Conservation (phyloP, 2,888 invertebrate genomes). For the Zhuqinia jingwanae region DNA sequence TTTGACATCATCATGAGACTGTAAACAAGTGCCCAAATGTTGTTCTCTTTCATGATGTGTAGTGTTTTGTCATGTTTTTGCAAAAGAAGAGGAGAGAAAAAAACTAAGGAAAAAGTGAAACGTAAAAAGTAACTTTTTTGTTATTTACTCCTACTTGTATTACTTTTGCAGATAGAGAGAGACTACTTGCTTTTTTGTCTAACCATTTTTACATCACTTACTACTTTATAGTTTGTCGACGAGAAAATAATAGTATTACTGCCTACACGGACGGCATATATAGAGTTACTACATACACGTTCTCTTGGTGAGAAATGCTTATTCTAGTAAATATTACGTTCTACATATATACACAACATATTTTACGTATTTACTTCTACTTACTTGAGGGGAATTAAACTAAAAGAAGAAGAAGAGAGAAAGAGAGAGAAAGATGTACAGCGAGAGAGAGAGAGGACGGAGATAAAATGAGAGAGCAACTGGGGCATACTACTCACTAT, state of each 20-base stretch:
- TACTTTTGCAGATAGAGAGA: neutral
- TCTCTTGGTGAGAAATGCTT: conserved; percentile 18
- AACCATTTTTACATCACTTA: conserved; percentile 23
- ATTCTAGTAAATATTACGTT: conserved; percentile 16
- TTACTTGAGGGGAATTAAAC: conserved; percentile 18
- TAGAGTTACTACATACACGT: conserved; percentile 18
- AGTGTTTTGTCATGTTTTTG: conserved; percentile 30
- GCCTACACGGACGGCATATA: conserved; percentile 4
- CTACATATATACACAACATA: neutral
- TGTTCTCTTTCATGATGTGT: conserved; percentile 25
- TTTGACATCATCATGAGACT: conserved; percentile 10
- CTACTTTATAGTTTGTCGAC: conserved; percentile 15
- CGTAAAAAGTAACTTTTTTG: neutral
- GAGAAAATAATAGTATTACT: conserved; percentile 34
- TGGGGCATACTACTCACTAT: conserved; percentile 39
- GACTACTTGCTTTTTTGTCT: conserved; percentile 9
- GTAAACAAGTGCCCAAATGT: conserved; percentile 1
- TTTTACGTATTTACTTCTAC: conserved; percentile 3
- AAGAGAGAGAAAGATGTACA: conserved; percentile 15
- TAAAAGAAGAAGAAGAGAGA: conserved; percentile 6
- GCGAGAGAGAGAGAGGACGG: conserved; percentile 12
- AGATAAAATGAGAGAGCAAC: conserved; percentile 43
- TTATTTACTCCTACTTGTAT: conserved; percentile 2
- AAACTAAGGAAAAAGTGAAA: neutral
- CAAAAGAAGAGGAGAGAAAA: neutral